Base-by-base conservation (phyloP, 2,113 vertebrate genomes). In the Myxocyprinus asiaticus region DNA sequence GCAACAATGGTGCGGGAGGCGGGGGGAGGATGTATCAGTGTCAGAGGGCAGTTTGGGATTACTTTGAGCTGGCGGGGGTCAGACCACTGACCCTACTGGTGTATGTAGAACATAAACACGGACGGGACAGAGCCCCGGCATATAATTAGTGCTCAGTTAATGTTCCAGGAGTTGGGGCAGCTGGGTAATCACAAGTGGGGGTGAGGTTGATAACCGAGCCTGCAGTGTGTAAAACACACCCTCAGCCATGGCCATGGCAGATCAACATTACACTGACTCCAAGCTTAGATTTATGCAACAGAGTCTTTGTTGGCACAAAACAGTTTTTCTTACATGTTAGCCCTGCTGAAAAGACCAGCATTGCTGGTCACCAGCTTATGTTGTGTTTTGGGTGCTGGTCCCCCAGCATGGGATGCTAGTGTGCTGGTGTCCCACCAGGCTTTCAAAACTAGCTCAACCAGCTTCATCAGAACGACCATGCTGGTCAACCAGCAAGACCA, bases 41-140 rank as follows among this genome's bases (percentile, higher is more conserved):
- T 89, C 90, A 86, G 85, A 87, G 87, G 87, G 85, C 86, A 88
- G 88, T 78, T 88, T 88, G 85, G 90, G 90, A 92, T 93, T 91
- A 92, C 86, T 10, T 83, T 74, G 86, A 85, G 81, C 80, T 89
- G 88, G 88, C 80, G 76, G 85, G 86, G 91, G 90, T 91, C 88
- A 71, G 90, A 91, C 87, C 88, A 94, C 90, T 94, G 94, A 95
- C 94, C 94, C 83, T 12, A 63, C 69, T 91, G 91, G 93, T 86
- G 86, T 95, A 95, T 91, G 92, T 88, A 92, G 87, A 94, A 93
- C 91, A 89, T 98, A 98, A 98, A 96, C 95, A 97, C n/a, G 12
- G 81, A 76, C 76, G 55, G 86, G 85, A 88, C 90, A 83, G 86
- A 87, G 72, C 83, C 82, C 43, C 88, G 87, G 90, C 92, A 93